phyloP scores from a whole-genome alignment of 2,797 vertebrate species.

The Lerista edwardsae region DNA sequence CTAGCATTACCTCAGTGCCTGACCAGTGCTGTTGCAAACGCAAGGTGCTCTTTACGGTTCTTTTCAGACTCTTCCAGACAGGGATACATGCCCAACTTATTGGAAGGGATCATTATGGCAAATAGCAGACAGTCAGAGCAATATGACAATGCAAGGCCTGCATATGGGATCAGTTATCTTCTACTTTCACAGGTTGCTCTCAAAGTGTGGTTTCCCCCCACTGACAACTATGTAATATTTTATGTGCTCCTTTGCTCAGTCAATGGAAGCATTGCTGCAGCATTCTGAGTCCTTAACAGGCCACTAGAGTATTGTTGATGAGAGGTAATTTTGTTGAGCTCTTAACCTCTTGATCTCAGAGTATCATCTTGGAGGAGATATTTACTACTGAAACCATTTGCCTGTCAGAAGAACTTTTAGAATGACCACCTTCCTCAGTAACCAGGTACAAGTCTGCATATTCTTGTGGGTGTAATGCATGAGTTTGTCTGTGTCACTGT shows the following conservation, averaged over 20 bases:
- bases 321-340: constrained; percentile 68
- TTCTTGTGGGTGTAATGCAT: constrained; percentile 36
- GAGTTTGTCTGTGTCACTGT: constrained; percentile 39
- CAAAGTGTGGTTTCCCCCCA: constrained; percentile 53
- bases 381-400: constrained; percentile 74
- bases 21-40: constrained; percentile 19
- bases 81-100: constrained; percentile 53
- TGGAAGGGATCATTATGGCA: constrained; percentile 58
- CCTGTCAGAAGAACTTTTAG: constrained; percentile 55
- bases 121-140: constrained; percentile 64
- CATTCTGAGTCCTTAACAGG: constrained; percentile 66
- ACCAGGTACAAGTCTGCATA: constrained; percentile 50
- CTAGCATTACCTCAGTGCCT: no score
- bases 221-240: constrained; percentile 63
- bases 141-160: constrained; percentile 31
- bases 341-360: constrained; percentile 73
- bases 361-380: constrained; percentile 71
- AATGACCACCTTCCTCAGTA: constrained; percentile 43
- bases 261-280: constrained; percentile 64
- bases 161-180: constrained; percentile 55
- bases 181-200: constrained; percentile 45
- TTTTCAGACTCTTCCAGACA: constrained; percentile 55
- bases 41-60: constrained; percentile 39
- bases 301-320: constrained; percentile 59
- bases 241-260: constrained; percentile 65